A percentile compares a stretch with the other conserved stretches of the same genome.
Evolutionary conservation across 2,888 invertebrate species (phyloP).

Genomic region (Alloscopus bannaensis): DNA sequence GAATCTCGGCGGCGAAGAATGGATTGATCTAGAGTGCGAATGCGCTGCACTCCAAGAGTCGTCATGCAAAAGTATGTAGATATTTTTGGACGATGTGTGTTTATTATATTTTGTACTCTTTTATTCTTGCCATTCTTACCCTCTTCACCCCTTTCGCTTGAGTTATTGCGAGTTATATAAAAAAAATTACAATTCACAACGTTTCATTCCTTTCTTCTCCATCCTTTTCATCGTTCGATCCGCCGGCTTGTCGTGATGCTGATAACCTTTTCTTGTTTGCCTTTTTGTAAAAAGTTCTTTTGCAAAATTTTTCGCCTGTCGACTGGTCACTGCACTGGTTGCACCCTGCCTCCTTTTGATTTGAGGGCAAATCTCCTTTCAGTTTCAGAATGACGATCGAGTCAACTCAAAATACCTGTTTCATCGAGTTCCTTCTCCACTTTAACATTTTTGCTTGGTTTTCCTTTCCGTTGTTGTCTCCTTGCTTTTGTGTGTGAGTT

Average conservation of each 20-base stretch:
- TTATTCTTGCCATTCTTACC: too few relatives aligned
- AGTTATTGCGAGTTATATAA: too few relatives aligned
- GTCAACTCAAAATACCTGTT: constrained; percentile 33
- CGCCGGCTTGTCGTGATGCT: constrained; percentile 2
- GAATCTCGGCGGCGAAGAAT: too few relatives aligned
- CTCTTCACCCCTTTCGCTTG: too few relatives aligned
- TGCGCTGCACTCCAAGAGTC: too few relatives aligned
- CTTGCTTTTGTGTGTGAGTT: background rate
- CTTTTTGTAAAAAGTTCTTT: constrained; percentile 11
- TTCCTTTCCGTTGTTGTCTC: background rate
- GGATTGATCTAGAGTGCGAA: too few relatives aligned
- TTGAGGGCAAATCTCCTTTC: constrained; percentile 56
- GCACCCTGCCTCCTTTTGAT: constrained; percentile 23
- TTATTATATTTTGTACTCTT: too few relatives aligned
- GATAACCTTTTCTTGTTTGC: constrained; percentile 30
- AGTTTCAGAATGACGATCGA: constrained; percentile 48
- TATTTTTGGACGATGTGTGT: too few relatives aligned
- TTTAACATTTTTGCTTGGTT: constrained; percentile 17
- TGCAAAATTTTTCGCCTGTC: background rate
- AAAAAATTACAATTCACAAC: too few relatives aligned
- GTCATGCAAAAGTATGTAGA: too few relatives aligned
- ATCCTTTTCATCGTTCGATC: background rate
- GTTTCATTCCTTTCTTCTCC: too few relatives aligned
- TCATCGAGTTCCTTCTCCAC: background rate
- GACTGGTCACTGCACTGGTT: constrained; percentile 47